Evolutionary conservation across 2,888 invertebrate species (phyloP), one percentile per base, ranked within the genome.

Genomic region (Rotaria magnacalcarata): DNA sequence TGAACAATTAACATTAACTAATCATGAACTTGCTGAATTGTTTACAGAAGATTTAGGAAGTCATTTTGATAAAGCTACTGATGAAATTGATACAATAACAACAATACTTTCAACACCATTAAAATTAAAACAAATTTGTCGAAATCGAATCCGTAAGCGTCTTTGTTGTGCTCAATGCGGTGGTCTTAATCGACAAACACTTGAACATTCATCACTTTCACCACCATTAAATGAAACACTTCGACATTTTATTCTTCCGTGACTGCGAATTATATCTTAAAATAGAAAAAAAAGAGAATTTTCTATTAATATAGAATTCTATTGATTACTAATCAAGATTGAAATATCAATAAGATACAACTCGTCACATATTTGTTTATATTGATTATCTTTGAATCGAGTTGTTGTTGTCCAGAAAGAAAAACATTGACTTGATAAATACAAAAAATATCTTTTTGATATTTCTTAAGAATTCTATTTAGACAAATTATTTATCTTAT

Each of bases 21-120:
- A 41, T 43, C 41, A 75, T 24, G 47, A 75, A 43, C n/a, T 75
- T n/a, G 47, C 47, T 24, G 75, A 75, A 75, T 47, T 75, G 24
- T 75, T 75, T 75, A 41, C 41, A 19, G 47, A 75, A 75, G 75
- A 75, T 75, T 47, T 75, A 43, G 47, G 75, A 43, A 75, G 75
- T 75, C 75, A 75, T 75, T 75, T 75, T 41, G 75, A 75, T 75
- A 47, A 75, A 47, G 47, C 47, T 7, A 75, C 75, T 8, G 75
- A 75, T 75, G 75, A 75, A 75, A 75, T 75, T 19, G 75, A 75
- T 75, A 75, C n/a, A 11, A 43, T 75, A 24, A 41, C 41, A 75
- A 75, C 10, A 6, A 75, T 75, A 43, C 43, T 75, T 24, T 75
- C 75, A 41, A 75, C 75, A 75, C 75, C 43, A 75, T 5, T 75